Conservation (phyloP, 2,797 vertebrate species). For the Crossoptilon crossoptilon region DNA sequence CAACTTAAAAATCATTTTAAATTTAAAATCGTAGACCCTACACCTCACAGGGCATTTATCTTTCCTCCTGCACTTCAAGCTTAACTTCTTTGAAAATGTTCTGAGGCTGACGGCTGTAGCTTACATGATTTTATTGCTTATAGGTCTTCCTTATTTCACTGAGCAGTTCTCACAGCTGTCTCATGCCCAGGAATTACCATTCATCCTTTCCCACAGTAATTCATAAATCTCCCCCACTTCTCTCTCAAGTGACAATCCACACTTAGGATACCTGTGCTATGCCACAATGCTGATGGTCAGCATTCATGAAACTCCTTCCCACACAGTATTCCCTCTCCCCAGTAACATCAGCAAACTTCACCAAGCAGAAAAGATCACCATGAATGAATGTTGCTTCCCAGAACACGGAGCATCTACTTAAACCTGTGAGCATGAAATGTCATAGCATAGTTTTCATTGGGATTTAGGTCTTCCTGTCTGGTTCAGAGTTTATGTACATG, state of each 20-base stretch:
- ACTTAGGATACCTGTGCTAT: not conserved
- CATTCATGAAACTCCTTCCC: not conserved
- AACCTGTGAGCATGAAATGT: not conserved
- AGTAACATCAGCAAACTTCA: not conserved
- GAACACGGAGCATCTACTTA: not conserved
- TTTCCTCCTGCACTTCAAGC: not conserved
- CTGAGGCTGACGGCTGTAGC: not conserved
- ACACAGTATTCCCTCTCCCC: not conserved
- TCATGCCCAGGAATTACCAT: not conserved
- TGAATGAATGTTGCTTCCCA: not conserved
- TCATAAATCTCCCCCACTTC: not conserved
- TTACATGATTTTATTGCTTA: not conserved
- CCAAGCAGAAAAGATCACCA: not conserved
- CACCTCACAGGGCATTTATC: not conserved
- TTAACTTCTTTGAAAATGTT: not conserved
- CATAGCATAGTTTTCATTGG: not conserved
- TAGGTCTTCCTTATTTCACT: not conserved
- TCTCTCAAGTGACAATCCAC: not conserved
- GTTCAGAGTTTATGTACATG: not conserved
- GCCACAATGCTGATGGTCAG: not conserved
- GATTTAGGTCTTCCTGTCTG: constrained; percentile 14
- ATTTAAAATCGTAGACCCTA: not conserved
- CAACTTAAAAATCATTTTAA: not conserved
- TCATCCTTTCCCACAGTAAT: not conserved
- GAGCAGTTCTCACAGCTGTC: not conserved